Conservation (phyloP, 2,113 vertebrate genomes). For the Phalacrocorax brasilianus region DNA sequence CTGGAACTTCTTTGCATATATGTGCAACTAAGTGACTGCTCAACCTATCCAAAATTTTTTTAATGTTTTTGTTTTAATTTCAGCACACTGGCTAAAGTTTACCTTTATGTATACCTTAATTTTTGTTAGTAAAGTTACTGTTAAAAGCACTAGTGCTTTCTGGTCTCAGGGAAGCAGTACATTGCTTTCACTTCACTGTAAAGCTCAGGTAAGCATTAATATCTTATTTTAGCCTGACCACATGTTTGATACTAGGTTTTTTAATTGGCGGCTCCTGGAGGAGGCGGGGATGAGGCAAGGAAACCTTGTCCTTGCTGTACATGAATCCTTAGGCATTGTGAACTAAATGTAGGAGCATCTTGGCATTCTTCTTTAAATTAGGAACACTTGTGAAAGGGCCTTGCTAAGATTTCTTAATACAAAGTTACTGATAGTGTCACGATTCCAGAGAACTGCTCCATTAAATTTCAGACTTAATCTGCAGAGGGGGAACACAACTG, state of each 20-base stretch:
- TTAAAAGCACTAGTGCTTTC: not conserved
- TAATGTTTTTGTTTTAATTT: not conserved
- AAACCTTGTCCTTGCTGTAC: not conserved
- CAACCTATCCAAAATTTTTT: not conserved
- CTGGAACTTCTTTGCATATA: not conserved
- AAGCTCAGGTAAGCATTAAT: not conserved
- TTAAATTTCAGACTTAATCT: not conserved
- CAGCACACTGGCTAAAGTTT: not conserved
- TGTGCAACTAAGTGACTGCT: not conserved
- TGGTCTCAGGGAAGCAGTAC: not conserved
- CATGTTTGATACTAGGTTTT: not conserved
- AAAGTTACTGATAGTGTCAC: too few relatives aligned
- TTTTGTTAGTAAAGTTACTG: not conserved
- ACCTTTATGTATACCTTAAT: not conserved
- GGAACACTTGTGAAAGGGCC: not conserved
- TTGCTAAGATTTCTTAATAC: not conserved
- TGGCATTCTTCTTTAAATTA: not conserved
- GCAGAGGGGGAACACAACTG: not conserved
- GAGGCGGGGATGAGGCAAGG: not conserved
- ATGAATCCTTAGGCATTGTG: not conserved
- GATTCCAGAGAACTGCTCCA: not conserved
- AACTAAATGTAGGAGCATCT: not conserved
- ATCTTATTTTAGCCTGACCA: not conserved
- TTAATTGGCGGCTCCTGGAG: not conserved
- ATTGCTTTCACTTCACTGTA: not conserved